phyloP scores from a whole-genome alignment of 2,113 vertebrate species.

The Taxidea taxus region DNA sequence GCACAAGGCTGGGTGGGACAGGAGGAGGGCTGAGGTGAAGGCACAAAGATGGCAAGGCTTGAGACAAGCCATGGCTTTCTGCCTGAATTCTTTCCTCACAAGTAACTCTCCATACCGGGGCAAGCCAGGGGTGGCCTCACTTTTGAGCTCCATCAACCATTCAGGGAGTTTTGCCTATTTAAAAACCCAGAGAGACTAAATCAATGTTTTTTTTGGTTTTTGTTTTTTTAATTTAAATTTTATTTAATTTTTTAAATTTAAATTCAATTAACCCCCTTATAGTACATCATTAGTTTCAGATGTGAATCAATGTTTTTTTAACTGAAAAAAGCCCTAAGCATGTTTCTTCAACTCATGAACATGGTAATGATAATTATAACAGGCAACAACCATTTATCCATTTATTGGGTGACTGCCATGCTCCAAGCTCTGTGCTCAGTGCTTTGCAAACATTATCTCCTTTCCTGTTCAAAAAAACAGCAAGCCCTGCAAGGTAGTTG shows the following conservation, averaged over 20 bases:
- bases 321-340: not conserved
- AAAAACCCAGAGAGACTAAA: not conserved
- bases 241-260: no score
- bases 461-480: not conserved
- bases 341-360: not conserved
- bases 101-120: not conserved
- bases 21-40: not conserved
- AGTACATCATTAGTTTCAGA: not conserved
- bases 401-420: not conserved
- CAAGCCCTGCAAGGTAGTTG: not conserved
- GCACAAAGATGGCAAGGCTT: not conserved
- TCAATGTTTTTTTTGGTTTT: not conserved
- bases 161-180: not conserved
- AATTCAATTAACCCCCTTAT: not conserved
- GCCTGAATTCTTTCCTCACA: not conserved
- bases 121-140: not conserved
- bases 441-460: not conserved
- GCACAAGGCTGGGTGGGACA: accelerated
- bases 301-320: not conserved
- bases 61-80: not conserved
- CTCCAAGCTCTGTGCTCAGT: not conserved
- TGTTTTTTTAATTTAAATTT: not conserved
- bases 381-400: not conserved
- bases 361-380: not conserved
- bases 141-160: not conserved